Percentiles rank a stretch among this genome's conserved stretches.
phyloP scores from a whole-genome alignment of 1,140 invertebrate genomes.

The Microvelia longipes region DNA sequence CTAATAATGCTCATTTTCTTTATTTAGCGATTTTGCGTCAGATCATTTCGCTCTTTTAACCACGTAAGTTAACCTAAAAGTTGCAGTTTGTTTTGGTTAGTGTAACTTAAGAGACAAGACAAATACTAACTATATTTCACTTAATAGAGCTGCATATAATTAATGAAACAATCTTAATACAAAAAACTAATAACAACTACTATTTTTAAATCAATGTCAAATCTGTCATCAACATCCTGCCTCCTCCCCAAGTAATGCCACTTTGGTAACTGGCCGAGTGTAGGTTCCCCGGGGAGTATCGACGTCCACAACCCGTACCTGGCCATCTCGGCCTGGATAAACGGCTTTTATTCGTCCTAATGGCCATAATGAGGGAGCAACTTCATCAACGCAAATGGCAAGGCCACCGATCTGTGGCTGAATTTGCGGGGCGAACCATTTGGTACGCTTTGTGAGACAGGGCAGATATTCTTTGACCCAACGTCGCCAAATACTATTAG shows the following conservation, averaged over 20 bases:
- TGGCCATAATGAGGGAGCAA: background rate
- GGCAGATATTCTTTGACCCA: background rate
- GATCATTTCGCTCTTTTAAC: too few relatives aligned
- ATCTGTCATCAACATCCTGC: background rate
- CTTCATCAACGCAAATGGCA: background rate
- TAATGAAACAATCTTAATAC: too few relatives aligned
- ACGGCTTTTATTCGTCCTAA: background rate
- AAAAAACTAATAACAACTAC: too few relatives aligned
- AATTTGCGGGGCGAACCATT: background rate
- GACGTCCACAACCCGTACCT: background rate
- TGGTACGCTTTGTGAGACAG: background rate
- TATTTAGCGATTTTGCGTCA: too few relatives aligned
- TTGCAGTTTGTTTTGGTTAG: too few relatives aligned
- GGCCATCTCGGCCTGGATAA: background rate
- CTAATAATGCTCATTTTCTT: too few relatives aligned
- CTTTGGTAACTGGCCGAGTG: background rate
- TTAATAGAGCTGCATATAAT: too few relatives aligned
- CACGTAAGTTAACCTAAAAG: too few relatives aligned
- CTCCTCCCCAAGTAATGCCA: background rate
- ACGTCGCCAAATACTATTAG: background rate
- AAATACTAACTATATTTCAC: too few relatives aligned
- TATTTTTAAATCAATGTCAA: too few relatives aligned
- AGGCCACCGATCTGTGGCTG: background rate
- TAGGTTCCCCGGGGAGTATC: background rate
- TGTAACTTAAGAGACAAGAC: too few relatives aligned